Percentiles rank a stretch among this genome's conserved stretches.
Conservation (phyloP, 2,888 invertebrate genomes). For the Trisateles emortualis region DNA sequence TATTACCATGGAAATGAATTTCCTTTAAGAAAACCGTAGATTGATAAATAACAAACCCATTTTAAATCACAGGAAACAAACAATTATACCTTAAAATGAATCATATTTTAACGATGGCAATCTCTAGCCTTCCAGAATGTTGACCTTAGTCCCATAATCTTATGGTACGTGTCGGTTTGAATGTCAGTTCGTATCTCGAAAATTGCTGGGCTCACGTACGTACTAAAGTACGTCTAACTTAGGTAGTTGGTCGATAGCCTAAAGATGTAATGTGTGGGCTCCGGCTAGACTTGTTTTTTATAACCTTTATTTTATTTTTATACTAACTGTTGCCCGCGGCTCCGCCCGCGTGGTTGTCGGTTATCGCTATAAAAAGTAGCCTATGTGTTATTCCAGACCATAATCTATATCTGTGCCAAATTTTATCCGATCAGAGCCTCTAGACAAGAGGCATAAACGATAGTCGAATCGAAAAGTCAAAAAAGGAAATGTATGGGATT, state of each 20-base stretch:
- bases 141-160: conserved; percentile 18
- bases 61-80: conserved; percentile 5
- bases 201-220: conserved; percentile 17
- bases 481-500: too few species aligned
- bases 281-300: background rate
- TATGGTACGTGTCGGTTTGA: conserved; percentile 20
- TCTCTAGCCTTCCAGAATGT: conserved; percentile 14
- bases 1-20: background rate
- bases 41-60: background rate
- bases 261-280: background rate
- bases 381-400: too few species aligned
- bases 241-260: background rate
- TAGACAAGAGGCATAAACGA: too few species aligned
- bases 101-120: conserved; percentile 15
- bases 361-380: too few species aligned
- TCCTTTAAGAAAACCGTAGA: background rate
- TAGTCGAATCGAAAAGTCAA: too few species aligned
- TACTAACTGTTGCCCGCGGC: too few species aligned
- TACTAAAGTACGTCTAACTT: background rate
- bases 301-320: background rate
- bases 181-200: conserved; percentile 14
- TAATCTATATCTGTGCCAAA: too few species aligned
- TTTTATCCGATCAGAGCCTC: too few species aligned
- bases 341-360: too few species aligned
- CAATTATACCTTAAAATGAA: conserved; percentile 7